These are phyloP conservation scores for Poecilia gillii DNA, from an alignment of 2,797 vertebrate species.

Conservation along the genomic window DNA sequence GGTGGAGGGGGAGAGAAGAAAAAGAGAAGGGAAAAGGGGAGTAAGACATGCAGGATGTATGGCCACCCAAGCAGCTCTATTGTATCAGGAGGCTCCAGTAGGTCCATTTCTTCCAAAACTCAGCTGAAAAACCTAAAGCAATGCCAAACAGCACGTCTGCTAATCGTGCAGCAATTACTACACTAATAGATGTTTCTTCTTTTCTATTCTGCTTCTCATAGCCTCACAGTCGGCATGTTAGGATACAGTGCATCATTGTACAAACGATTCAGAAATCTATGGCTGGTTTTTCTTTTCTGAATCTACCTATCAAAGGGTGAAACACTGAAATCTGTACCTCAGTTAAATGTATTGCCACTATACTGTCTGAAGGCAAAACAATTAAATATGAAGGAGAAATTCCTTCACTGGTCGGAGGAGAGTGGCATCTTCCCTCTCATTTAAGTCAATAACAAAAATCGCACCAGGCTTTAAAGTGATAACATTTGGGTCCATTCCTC, in stretches of 20 bases:
- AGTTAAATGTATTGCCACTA: not conserved
- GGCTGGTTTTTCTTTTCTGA: conserved; percentile 12
- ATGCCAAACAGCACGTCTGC: conserved; percentile 85
- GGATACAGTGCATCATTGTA: conserved; percentile 53
- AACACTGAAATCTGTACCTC: not conserved
- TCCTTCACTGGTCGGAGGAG: not conserved
- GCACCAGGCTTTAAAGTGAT: not conserved
- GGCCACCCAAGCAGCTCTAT: conserved; percentile 83
- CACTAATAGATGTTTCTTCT: conserved; percentile 84
- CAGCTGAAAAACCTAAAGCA: conserved; percentile 71
- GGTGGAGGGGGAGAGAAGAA: conserved; percentile 70
- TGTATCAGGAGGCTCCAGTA: conserved; percentile 88
- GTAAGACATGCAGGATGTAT: conserved; percentile 85
- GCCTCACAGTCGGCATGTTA: conserved; percentile 74
- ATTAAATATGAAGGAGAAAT: not conserved
- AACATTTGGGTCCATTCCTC: not conserved
- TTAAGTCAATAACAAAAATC: not conserved
- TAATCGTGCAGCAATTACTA: conserved; percentile 87
- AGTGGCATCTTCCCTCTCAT: not conserved
- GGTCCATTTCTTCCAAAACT: conserved; percentile 84
- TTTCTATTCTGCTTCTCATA: conserved; percentile 55
- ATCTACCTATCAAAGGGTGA: conserved; percentile 13
- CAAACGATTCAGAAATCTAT: conserved; percentile 39
- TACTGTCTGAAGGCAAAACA: not conserved
- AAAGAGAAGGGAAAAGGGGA: conserved; percentile 67